Base-by-base conservation (phyloP, 2,888 invertebrate genomes). In the Ommatoiulus sabulosus region DNA sequence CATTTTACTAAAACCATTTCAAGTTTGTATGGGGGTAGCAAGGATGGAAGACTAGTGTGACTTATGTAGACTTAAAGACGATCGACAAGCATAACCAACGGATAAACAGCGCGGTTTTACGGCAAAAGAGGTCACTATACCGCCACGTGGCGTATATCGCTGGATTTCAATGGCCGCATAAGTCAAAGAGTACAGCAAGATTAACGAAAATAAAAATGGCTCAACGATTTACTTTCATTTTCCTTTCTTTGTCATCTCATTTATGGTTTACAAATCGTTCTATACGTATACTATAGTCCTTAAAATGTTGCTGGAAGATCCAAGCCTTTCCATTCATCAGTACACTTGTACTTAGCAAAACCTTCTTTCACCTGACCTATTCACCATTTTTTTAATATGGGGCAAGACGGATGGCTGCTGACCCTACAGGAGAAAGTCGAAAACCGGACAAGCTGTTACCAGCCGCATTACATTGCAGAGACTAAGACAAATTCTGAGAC, bases 1-100 rank as follows among this genome's bases (percentile, higher is more conserved):
- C n/a, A n/a, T 63, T 63, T 63, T 63, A 20, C 63, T 63, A 63
- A 63, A 63, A 63, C 63, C n/a, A 63, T 20, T 63, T 63, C 63
- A 63, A 63, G 63, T n/a, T 5, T 17, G 63, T 20, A 20, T 20
- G 20, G n/a, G 63, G 63, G 63, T n/a, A n/a, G 63, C 5, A 63
- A 20, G 5, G 7, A n/a, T 63, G n/a, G n/a, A 63, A 63, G n/a
- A 7, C 52, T 52, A 17, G 52, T 52, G 12, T 10, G 15, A 10
- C n/a, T 63, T n/a, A 63, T 4, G 63, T 35, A 1, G 63, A 20
- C 20, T 63, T 63, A 63, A 63, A 63, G 63, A n/a, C 63, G 63
- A 63, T 63, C n/a, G 63, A 63, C n/a, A 17, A 15, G 12, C 52
- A 12, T 52, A 52, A 15, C 12, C 17, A 52, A 15, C 15, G 17